Base-by-base conservation (phyloP, 2,888 invertebrate species). In the Cerastis leucographa region DNA sequence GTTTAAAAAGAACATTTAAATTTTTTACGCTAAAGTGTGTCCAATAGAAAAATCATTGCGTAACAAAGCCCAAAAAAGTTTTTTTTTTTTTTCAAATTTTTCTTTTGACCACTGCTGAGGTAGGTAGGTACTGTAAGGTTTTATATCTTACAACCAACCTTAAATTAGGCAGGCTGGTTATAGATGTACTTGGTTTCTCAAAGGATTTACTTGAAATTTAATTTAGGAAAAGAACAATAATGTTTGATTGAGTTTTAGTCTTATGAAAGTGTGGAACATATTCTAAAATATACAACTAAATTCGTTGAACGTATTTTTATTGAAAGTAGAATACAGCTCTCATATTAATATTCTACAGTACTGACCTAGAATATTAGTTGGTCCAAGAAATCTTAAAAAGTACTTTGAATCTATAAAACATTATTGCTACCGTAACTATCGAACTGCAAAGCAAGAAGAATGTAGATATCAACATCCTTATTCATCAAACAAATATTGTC, bases 401-500 rank as follows among this genome's bases (percentile, higher is more conserved):
- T 61, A 61, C 1, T 19, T 19, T 17, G 9, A 19, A 42, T 42
- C 62, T 14, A n/a, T 35, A 14, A n/a, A 42, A 22, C 25, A 25
- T 22, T 25, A 14, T n/a, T 9, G 9, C 40, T 19, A 56, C 2
- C 9, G 25, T 19, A 9, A 76, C 25, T 42, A 17, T 17, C 0
- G 19, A 3, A 71, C 42, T 42, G 1, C 29, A 71, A 35, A 14
- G 9, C 40, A 7, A 35, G 22, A 29, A 35, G 35, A 35, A 35
- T 59, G 35, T 35, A 17, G 56, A 74, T 71, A 72, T 84, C 65
- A 46, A 64, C 78, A 51, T 80, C 66, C 66, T 75, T 73, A 75
- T 76, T 74, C 71, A 75, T 75, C 76, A 81, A 81, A 77, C 71
- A 77, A 80, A 83, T 78, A 78, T 75, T 81, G 81, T 84, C 85